phyloP scores from a whole-genome alignment of 2,797 vertebrate species.

The Tragopan temminckii region DNA sequence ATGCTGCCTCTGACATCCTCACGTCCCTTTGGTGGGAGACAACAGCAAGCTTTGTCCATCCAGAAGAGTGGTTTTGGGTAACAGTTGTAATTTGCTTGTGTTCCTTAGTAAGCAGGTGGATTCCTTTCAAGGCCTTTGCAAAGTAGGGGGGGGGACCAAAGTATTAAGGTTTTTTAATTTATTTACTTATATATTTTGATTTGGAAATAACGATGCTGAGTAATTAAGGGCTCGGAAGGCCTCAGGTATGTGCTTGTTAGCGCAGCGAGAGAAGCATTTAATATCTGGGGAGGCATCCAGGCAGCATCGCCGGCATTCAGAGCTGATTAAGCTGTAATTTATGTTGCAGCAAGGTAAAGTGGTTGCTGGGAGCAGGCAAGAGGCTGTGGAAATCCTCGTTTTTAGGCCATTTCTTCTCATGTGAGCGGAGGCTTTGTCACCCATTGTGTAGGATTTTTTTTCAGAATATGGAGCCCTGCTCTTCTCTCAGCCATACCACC shows the following conservation, averaged over 20 bases:
- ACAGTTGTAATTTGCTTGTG: constrained; percentile 4
- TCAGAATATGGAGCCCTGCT: background rate
- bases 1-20: background rate
- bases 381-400: background rate
- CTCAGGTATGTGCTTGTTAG: background rate
- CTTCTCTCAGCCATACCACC: background rate
- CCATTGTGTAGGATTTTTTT: background rate
- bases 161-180: background rate
- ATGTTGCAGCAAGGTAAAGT: background rate
- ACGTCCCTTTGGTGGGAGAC: background rate
- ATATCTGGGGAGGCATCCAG: background rate
- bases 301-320: background rate
- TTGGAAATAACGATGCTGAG: background rate
- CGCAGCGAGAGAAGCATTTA: background rate
- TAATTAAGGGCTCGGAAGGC: background rate
- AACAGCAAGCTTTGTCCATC: fast-evolving
- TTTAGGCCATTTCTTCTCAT: background rate
- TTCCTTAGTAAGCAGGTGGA: constrained; percentile 38
- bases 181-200: background rate
- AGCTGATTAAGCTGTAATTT: background rate
- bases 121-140: constrained; percentile 22
- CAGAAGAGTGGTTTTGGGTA: background rate
- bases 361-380: background rate
- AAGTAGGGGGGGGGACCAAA: background rate
- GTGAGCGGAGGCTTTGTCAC: fast-evolving